Evolutionary conservation across 2,113 vertebrate species (phyloP).

Genomic region (Numenius arquata): DNA sequence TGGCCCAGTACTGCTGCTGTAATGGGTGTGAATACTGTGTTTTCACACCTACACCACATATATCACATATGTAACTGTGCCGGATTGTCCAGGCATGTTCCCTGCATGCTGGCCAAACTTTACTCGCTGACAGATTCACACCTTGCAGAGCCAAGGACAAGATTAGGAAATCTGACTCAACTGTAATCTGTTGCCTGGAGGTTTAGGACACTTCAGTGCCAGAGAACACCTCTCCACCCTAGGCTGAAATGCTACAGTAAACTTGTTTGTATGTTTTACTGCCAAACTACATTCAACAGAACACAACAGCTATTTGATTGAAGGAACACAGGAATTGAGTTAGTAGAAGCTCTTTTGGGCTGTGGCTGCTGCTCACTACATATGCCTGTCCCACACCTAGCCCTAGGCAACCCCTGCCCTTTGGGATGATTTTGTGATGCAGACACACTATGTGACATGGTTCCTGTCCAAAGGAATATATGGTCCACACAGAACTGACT

Average conservation of each 20-base stretch:
- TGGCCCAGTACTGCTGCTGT: not conserved
- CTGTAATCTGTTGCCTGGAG: not conserved
- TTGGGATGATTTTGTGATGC: not conserved
- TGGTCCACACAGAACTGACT: not conserved
- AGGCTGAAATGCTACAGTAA: not conserved
- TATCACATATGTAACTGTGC: not conserved
- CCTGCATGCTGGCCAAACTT: not conserved
- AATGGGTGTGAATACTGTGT: not conserved
- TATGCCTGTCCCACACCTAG: not conserved
- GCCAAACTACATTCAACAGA: not conserved
- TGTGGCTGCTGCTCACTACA: not conserved
- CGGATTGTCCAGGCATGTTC: fast-evolving
- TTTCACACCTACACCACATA: not conserved
- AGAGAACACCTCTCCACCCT: not conserved
- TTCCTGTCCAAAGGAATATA: not conserved
- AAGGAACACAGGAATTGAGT: not conserved
- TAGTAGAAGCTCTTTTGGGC: not conserved
- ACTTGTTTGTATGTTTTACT: not conserved
- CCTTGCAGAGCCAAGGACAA: not conserved
- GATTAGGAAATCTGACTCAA: not conserved
- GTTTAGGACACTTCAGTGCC: not conserved
- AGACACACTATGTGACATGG: not conserved
- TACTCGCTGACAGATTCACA: not conserved
- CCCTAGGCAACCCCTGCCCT: not conserved
- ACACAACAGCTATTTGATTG: not conserved